These are phyloP conservation scores for Pogonognathellus flavescens DNA, from an alignment of 1,140 invertebrate genomes.

Conservation along the genomic window DNA sequence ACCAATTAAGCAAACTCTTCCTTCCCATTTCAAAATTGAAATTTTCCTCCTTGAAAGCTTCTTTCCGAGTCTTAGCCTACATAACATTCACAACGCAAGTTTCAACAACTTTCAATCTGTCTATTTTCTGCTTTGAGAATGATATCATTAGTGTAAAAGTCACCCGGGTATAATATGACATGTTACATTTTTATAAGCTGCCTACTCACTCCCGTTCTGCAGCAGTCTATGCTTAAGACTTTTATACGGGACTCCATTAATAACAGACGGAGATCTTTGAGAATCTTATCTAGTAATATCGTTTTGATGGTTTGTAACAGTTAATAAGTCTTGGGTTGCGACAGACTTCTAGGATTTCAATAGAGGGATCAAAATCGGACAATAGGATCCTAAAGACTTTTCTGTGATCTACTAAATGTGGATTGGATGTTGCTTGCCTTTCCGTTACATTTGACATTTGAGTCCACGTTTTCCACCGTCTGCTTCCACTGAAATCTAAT, in stretches of 20 bases:
- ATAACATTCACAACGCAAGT: neutral
- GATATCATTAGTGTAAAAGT: too few relatives aligned
- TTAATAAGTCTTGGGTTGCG: slow-evolving; percentile 1
- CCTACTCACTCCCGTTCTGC: too few relatives aligned
- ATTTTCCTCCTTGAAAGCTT: neutral
- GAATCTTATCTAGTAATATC: neutral
- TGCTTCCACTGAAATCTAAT: neutral
- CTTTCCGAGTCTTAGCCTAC: neutral
- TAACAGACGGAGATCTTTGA: neutral
- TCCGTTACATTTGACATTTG: slow-evolving; percentile 1
- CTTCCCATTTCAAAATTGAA: neutral
- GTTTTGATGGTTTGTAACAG: neutral
- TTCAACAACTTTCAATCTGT: neutral
- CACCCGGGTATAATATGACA: too few relatives aligned
- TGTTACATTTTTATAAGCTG: too few relatives aligned
- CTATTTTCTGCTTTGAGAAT: too few relatives aligned
- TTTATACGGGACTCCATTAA: too few relatives aligned
- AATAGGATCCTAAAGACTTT: slow-evolving; percentile 15
- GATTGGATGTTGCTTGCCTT: neutral
- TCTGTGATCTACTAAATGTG: slow-evolving; percentile 23
- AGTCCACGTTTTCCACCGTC: neutral
- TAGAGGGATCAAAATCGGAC: slow-evolving; percentile 21
- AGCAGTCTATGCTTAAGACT: too few relatives aligned
- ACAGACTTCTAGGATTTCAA: neutral
- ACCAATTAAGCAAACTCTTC: slow-evolving; percentile 17